Evolutionary conservation across 2,797 vertebrate species (phyloP), one percentile per base, ranked within the genome.

Genomic region (Lithobates sylvaticus): DNA sequence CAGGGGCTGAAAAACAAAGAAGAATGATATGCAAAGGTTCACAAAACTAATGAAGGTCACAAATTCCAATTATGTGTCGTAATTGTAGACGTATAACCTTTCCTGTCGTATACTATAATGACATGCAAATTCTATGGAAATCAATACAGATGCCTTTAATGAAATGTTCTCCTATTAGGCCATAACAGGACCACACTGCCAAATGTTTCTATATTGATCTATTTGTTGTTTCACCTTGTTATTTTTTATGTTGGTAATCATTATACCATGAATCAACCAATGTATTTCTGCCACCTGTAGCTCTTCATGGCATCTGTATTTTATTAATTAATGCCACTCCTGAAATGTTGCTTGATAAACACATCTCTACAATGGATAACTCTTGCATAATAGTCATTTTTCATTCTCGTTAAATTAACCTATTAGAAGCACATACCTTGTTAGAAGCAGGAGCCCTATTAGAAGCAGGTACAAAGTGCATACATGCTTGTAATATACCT

Each of bases 91-190:
- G 42, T 12, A 47, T 79, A 67, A 69, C 78, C 67, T 80, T 70
- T 70, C 18, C 18, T 29, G 78, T 44, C 21, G 29, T 54, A 70
- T 15, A 26, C 29, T 71, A 71, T 70, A 81, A 81, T 81, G 78
- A 71, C 21, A 58, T 81, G 78, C 42, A 54, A 69, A 54, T 58
- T 58, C 27, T 36, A 71, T 70, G 67, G 44, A 71, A 81, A 81
- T 34, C 67, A 71, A 71, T 81, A 71, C 67, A 36, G 68, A 81
- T 70, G 16, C 9, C 42, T 54, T 69, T 54, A 50, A 47, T 80
- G 12, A 69, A 79, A 69, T 68, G n/a, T 79, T 32, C 26, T 70
- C 9, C 23, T 54, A 39, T 39, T 39, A 5, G 58, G 54, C 32
- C n/a, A 75, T 18, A 78, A 44, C n/a, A 75, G 13, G n/a, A 54